Evolutionary conservation across 1,140 invertebrate species (phyloP), one percentile per base, ranked within the genome.

Genomic region (Batillaria attramentaria): DNA sequence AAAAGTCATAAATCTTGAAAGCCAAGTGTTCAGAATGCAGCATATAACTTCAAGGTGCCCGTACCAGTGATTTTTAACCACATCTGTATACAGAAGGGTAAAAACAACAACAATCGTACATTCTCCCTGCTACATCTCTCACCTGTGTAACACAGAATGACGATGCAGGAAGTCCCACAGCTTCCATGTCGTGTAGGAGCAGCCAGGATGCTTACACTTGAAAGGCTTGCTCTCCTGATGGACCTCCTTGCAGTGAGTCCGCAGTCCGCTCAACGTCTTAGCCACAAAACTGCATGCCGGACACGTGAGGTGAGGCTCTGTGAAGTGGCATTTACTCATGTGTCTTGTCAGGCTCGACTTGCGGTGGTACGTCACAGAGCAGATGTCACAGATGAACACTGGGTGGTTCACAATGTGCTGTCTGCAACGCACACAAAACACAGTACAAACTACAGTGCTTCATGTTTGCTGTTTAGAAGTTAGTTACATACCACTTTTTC

Each of bases 91-190:
- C n/a, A n/a, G n/a, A n/a, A n/a, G n/a, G n/a, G n/a, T n/a, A n/a
- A n/a, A n/a, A n/a, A n/a, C n/a, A n/a, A n/a, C n/a, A n/a, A n/a
- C n/a, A n/a, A n/a, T n/a, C n/a, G n/a, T n/a, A n/a, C n/a, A n/a
- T n/a, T n/a, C n/a, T n/a, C n/a, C n/a, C n/a, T n/a, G n/a, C n/a
- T n/a, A n/a, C n/a, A n/a, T n/a, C n/a, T n/a, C n/a, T 62, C 24
- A 75, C 73, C 73, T 72, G 78, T 90, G 89, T 50, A 87, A 85
- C 69, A 81, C 78, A 31, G 72, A 54, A 46, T 90, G 89, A 28
- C 82, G 82, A 31, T 82, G 60, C 8, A 87, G 57, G 31, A 79
- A 73, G n/a, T 82, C 74, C 35, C n/a, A n/a, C n/a, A 77, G 81
- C 73, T 84, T 87, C 41, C 72, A 60, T 0, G 81, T 66, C 24